These are phyloP conservation scores for Luscinia megarhynchos DNA, from an alignment of 2,797 vertebrate genomes.

Conservation along the genomic window DNA sequence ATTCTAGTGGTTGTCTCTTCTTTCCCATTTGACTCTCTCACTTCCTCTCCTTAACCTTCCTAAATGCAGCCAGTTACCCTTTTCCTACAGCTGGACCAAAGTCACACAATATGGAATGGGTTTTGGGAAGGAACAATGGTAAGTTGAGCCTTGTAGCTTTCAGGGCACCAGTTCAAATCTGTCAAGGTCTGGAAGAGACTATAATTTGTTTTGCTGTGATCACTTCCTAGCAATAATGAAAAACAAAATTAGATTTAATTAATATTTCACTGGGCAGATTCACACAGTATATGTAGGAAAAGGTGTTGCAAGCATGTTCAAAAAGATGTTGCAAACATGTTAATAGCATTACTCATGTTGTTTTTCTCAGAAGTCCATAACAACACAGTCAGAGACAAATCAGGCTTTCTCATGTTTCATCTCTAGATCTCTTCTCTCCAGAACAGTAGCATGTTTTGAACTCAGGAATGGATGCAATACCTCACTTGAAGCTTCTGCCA, in stretches of 20 bases:
- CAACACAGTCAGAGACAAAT: not conserved
- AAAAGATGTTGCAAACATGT: conserved; percentile 13
- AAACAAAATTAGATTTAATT: not conserved
- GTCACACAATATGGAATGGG: not conserved
- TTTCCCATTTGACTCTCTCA: not conserved
- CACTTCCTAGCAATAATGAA: not conserved
- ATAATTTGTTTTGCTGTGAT: not conserved
- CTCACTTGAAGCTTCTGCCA: not conserved
- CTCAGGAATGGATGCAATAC: not conserved
- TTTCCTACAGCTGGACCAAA: not conserved
- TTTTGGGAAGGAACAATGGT: not conserved
- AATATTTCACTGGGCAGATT: not conserved
- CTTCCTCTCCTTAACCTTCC: not conserved
- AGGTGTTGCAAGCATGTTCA: not conserved
- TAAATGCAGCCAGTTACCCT: not conserved
- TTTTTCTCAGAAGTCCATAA: conserved; percentile 9
- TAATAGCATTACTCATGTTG: conserved; percentile 29
- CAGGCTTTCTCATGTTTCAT: not conserved
- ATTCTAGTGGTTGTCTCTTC: not conserved
- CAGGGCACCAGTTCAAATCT: not conserved
- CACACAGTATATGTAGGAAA: not conserved
- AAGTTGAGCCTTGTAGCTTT: not conserved
- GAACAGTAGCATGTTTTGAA: not conserved
- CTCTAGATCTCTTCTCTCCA: not conserved
- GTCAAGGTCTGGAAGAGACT: not conserved